Conservation (phyloP, 2,113 vertebrate genomes). For the Onychostoma macrolepis region DNA sequence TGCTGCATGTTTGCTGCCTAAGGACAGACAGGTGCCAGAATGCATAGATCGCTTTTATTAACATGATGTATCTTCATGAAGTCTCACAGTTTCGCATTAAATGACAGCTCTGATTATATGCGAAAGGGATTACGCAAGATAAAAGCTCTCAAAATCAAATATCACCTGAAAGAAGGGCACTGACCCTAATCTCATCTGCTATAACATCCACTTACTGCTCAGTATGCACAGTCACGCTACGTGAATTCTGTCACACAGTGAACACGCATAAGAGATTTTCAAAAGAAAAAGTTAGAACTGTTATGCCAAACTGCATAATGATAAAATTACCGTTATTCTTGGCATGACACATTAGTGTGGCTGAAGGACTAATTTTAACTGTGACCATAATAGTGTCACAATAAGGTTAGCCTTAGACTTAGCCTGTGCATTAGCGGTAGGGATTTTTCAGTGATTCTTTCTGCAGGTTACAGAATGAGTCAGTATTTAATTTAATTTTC, state of each 20-base stretch:
- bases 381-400: not conserved
- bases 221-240: slow-evolving; percentile 49
- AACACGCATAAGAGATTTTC: slow-evolving; percentile 22
- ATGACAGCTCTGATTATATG: slow-evolving; percentile 18
- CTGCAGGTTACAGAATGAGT: not conserved
- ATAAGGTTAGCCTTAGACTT: not conserved
- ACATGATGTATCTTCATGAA: slow-evolving; percentile 36
- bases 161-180: slow-evolving; percentile 23
- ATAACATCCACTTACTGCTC: slow-evolving; percentile 22
- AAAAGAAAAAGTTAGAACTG: slow-evolving; percentile 18
- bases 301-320: slow-evolving; percentile 10
- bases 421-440: not conserved
- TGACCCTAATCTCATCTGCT: slow-evolving; percentile 50
- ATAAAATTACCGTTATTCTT: not conserved
- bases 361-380: not conserved
- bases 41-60: slow-evolving; percentile 34
- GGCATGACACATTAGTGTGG: not conserved
- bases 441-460: not conserved
- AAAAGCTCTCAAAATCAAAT: slow-evolving; percentile 51
- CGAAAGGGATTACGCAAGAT: slow-evolving; percentile 15
- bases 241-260: slow-evolving; percentile 34
- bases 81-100: slow-evolving; percentile 33
- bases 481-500: no score
- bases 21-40: not conserved
- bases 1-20: not conserved